These are phyloP conservation scores for Leucophenga montana DNA, from an alignment of 2,888 invertebrate species.

Conservation along the genomic window DNA sequence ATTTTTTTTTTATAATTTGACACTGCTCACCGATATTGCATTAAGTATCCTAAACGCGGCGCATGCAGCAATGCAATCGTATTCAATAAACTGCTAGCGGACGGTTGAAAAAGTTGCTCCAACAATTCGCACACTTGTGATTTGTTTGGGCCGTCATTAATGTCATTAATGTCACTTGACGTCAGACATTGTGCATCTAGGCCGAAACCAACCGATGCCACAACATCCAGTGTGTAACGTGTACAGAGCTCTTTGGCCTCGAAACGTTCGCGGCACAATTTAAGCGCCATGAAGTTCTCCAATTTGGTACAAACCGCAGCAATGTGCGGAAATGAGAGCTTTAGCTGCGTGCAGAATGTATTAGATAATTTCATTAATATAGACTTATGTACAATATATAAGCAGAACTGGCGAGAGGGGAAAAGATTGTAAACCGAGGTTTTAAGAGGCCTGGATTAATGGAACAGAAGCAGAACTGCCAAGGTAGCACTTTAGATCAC, in stretches of 20 bases:
- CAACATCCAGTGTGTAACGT: conserved; percentile 62
- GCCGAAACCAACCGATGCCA: conserved; percentile 62
- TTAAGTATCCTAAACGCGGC: conserved; percentile 51
- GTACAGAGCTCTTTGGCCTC: conserved; percentile 64
- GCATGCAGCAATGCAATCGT: conserved; percentile 60
- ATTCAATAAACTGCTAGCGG: conserved; percentile 51
- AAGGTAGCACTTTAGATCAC: no score
- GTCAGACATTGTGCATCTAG: conserved; percentile 52
- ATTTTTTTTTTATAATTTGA: no score
- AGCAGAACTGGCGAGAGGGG: no score
- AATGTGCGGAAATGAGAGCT: conserved; percentile 56
- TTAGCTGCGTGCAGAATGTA: conserved; percentile 43
- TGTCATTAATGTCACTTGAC: fast-evolving
- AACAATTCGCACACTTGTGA: conserved; percentile 43
- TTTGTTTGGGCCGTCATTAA: background rate
- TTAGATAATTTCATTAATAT: background rate
- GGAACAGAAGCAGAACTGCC: no score
- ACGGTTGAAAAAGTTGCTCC: conserved; percentile 57
- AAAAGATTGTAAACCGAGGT: no score
- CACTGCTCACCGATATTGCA: conserved; percentile 52
- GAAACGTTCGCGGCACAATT: conserved; percentile 36
- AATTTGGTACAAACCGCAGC: conserved; percentile 49
- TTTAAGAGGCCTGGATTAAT: no score
- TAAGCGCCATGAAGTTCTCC: conserved; percentile 41
- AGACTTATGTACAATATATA: background rate